Evolutionary conservation across 2,797 vertebrate genomes (phyloP), one percentile per base, ranked within the genome.

Genomic region (Australoheros facetus): DNA sequence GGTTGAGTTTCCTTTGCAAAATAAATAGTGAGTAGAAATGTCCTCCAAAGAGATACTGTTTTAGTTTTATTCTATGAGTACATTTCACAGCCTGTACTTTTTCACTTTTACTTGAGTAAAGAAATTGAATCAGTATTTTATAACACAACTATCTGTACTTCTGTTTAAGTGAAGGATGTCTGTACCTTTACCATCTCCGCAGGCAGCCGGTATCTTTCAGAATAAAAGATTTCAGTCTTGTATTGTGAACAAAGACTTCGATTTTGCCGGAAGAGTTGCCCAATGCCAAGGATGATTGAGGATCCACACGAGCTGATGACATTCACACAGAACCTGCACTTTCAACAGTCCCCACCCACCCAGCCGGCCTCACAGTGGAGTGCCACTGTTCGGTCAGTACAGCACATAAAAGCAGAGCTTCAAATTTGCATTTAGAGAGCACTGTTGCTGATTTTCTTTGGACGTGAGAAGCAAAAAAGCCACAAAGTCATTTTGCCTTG

Each of bases 351-450:
- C 70, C 79, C 82, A 59, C 60, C 71, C 80, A 73, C 66, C 75
- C 55, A 56, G 9, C 19, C 70, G 26, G 78, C 75, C 51, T 74
- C 71, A 45, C 77, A 58, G 70, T 34, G 73, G 21, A 85, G 74
- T 37, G 73, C 51, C 75, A 66, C 51, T 80, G 82, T 82, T 82
- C 23, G 70, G 81, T 83, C 81, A 84, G 72, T 8, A 55, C 45
- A 13, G 79, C 81, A 75, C 71, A 88, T 79, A 89, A 89, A 90
- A 91, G 72, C 70, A 64, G 4, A 19, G 28, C 53, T 73, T 82
- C 77, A 64, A 74, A 91, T 93, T 93, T 92, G 88, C 93, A 94
- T 94, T 89, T 90, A 91, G 89, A 92, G 85, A 85, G 82, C 28
- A 56, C 56, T 70, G 73, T 78, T 73, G 75, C 72, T 54, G 60